These are phyloP conservation scores for Erebia palarica DNA, from an alignment of 2,888 invertebrate genomes.

Conservation along the genomic window DNA sequence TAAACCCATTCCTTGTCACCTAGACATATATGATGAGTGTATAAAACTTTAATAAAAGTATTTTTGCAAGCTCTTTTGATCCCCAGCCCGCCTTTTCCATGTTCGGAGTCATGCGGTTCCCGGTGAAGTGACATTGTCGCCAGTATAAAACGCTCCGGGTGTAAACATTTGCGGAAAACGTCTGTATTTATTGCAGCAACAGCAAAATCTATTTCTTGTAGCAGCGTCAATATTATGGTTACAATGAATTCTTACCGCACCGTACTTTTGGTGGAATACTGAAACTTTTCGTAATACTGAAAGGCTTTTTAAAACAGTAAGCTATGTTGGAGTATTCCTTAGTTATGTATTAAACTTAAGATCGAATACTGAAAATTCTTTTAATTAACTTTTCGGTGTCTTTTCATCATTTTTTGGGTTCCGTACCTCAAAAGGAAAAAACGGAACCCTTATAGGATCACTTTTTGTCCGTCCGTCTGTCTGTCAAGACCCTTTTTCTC, in stretches of 20 bases:
- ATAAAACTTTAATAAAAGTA: conserved; percentile 6
- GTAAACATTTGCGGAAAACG: conserved; percentile 12
- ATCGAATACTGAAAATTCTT: too few relatives aligned
- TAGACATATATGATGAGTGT: too few relatives aligned
- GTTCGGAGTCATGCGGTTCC: conserved; percentile 22
- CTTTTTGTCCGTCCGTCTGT: too few relatives aligned
- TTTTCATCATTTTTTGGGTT: too few relatives aligned
- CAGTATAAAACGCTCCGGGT: conserved; percentile 7
- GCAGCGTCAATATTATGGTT: not conserved
- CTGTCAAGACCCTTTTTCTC: too few relatives aligned
- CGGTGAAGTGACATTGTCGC: conserved; percentile 19
- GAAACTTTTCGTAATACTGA: not conserved
- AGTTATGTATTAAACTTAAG: too few relatives aligned
- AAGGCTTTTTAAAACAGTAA: too few relatives aligned
- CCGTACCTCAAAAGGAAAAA: too few relatives aligned
- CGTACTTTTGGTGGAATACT: not conserved
- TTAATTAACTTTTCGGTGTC: too few relatives aligned
- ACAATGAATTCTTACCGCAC: not conserved
- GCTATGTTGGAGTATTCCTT: too few relatives aligned
- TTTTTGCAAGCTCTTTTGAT: conserved; percentile 32
- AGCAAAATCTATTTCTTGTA: not conserved
- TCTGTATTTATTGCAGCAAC: not conserved
- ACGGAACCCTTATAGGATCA: too few relatives aligned
- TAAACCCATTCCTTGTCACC: too few relatives aligned
- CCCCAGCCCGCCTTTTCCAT: conserved; percentile 37